phyloP scores from a whole-genome alignment of 1,140 invertebrate genomes.

The Heliconius hermathena region DNA sequence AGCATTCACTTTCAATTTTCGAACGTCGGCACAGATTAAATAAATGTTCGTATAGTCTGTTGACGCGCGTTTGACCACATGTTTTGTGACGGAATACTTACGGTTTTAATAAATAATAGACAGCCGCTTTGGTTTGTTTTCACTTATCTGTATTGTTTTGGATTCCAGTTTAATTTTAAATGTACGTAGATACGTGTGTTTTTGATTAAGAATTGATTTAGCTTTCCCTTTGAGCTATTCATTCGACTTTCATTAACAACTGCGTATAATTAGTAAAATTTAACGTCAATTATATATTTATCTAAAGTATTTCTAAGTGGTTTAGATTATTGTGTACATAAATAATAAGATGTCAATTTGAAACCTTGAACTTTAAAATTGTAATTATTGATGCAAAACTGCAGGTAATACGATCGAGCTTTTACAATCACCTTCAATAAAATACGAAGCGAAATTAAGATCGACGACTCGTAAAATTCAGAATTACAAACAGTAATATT shows the following conservation, averaged over 20 bases:
- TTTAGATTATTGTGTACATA: neutral
- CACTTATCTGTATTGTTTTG: conserved; percentile 27
- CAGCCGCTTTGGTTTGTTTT: conserved; percentile 45
- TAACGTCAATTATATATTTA: neutral
- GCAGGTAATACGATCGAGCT: conserved; percentile 5
- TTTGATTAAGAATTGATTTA: conserved; percentile 11
- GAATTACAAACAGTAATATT: neutral
- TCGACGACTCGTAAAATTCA: neutral
- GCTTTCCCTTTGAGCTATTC: conserved; percentile 1
- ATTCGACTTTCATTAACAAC: neutral
- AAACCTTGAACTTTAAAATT: neutral
- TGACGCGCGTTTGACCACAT: conserved; percentile 44
- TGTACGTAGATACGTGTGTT: conserved; percentile 6
- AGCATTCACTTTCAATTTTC: conserved; percentile 70
- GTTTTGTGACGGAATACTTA: conserved; percentile 48
- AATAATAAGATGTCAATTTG: neutral
- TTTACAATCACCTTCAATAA: conserved; percentile 14
- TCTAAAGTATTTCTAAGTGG: neutral
- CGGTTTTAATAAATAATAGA: conserved; percentile 53
- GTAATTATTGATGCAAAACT: neutral
- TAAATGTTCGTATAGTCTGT: conserved; percentile 48
- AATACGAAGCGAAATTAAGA: conserved; percentile 5
- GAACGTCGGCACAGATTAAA: conserved; percentile 54
- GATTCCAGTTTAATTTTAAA: conserved; percentile 19
- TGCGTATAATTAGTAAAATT: neutral